Evolutionary conservation across 2,888 invertebrate genomes (phyloP), one percentile per base, ranked within the genome.

Genomic region (Nemotelus pantherinus): DNA sequence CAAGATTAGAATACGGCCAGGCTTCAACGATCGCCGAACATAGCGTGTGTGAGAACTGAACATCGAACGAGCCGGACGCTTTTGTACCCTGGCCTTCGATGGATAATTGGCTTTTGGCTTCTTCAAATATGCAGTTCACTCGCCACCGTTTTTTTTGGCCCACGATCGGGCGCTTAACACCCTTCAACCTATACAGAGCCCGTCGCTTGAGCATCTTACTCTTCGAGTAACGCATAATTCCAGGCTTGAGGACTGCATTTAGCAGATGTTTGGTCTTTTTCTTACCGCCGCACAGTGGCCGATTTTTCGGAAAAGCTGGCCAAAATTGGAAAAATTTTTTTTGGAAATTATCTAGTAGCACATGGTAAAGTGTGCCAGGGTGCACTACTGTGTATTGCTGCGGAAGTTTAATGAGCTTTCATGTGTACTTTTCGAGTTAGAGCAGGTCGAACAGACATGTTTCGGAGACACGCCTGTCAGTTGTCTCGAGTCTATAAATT

Each of bases 81-180:
- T 90, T 83, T 89, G 91, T 76, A 95, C 86, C 90, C 90, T 92
- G 82, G 93, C 92, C 84, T 93, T 91, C 76, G 95, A 95, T 60
- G 95, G 94, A 85, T 94, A 95, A 87, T 92, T 93, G 48, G 93
- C 91, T 82, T 91, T 92, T 81, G 93, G 91, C 85, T 95, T 93
- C 82, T 92, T 92, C 74, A 94, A 88, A 80, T 92, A 89, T 68
- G 99, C 97, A 81, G 91, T 91, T 87, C 98, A 93, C 82, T 93
- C 94, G 78, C 94, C 95, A 83, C 98, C 98, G 85, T 99, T 99
- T 88, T 25, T 25, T 98, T 98, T 82, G 97, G 98, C 80, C 98
- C 99, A 90, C 89, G 67, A 91, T 89, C 50, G 92, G 90, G 80
- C 92, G 93, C 87, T 93, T 94, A 88, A 94, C 94, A 78, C 90